Conservation (phyloP, 2,113 vertebrate species). For the Murina feae region DNA sequence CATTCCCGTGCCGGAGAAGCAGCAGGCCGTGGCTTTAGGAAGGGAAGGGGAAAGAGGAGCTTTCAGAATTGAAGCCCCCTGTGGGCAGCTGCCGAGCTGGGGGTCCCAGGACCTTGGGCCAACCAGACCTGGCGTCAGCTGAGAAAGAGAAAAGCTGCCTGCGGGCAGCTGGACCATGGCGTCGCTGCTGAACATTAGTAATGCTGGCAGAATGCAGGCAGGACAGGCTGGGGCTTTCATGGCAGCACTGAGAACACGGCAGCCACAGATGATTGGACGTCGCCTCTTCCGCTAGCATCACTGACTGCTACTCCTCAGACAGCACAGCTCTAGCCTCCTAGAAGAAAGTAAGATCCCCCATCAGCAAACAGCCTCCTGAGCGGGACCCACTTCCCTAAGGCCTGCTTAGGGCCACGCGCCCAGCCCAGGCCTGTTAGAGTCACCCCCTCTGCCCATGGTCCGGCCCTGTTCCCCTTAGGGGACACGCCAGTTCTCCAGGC, state of each 20-base stretch:
- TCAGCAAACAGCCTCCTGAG: too few species aligned
- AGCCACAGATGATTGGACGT: not conserved
- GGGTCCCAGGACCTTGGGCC: not conserved
- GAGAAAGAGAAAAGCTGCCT: not conserved
- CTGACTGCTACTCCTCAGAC: too few species aligned
- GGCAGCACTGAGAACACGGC: not conserved
- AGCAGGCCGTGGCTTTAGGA: not conserved
- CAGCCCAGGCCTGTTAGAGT: not conserved
- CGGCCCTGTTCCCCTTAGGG: too few species aligned
- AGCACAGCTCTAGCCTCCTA: not conserved
- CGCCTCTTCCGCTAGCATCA: not conserved
- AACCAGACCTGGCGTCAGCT: not conserved
- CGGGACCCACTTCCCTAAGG: not conserved
- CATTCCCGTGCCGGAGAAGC: fast-evolving
- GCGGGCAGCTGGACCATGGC: not conserved
- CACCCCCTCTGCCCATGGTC: fast-evolving
- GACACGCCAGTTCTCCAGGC: fast-evolving
- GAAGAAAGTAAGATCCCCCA: not conserved
- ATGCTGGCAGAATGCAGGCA: not conserved
- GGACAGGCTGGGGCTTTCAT: not conserved
- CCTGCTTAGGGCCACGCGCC: fast-evolving
- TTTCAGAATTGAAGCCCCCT: fast-evolving
- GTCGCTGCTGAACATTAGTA: not conserved
- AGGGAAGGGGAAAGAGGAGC: not conserved
- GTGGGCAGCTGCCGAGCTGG: not conserved